Percentiles rank a stretch among this genome's conserved stretches.
Conservation (phyloP, 2,888 invertebrate genomes). For the Hirtodrosophila cameraria region DNA sequence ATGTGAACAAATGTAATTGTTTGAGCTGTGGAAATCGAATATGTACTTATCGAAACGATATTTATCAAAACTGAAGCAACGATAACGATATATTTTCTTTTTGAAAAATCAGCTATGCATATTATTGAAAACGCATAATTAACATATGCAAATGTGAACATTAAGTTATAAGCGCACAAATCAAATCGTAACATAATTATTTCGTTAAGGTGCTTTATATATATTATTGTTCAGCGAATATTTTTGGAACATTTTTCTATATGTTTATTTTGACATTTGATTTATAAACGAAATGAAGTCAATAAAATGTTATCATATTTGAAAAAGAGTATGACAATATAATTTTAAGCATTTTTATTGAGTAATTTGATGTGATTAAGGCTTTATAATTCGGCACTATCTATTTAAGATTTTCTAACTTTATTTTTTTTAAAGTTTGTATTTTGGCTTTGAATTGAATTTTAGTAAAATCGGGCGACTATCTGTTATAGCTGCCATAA, state of each 20-base stretch:
- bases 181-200: constrained; percentile 38
- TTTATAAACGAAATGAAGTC: constrained; percentile 43
- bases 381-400: too few relatives aligned
- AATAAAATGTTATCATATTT: constrained; percentile 60
- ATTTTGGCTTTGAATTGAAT: too few relatives aligned
- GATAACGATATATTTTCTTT: constrained; percentile 13
- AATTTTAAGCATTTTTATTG: not conserved
- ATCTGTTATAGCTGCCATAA: too few relatives aligned
- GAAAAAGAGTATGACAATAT: constrained; percentile 1
- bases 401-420: too few relatives aligned
- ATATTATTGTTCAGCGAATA: constrained; percentile 47
- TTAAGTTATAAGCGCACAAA: constrained; percentile 62
- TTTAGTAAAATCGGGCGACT: too few relatives aligned
- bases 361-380: too few relatives aligned
- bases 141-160: constrained; percentile 14
- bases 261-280: constrained; percentile 40
- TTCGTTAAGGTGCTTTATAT: constrained; percentile 65
- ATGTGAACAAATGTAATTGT: constrained; percentile 7
- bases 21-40: constrained; percentile 1
- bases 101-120: constrained; percentile 5
- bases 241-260: constrained; percentile 58
- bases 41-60: constrained; percentile 13
- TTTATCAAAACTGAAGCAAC: not conserved
- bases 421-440: too few relatives aligned
- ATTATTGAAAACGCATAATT: not conserved